Conservation (phyloP, 2,888 invertebrate genomes). For the Diaperis boleti region DNA sequence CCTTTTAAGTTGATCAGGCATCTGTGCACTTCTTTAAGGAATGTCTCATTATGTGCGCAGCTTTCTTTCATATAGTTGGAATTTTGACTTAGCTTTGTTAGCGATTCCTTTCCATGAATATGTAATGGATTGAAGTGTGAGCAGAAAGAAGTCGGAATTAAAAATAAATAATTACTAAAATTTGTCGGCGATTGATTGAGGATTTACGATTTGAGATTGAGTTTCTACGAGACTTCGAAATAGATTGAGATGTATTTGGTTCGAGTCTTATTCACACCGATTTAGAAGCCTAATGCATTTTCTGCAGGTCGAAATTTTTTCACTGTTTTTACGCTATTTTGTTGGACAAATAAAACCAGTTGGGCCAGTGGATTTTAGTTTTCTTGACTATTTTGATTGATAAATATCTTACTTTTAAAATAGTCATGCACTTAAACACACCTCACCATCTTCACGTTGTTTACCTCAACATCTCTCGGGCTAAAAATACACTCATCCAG, state of each 20-base stretch:
- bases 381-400: too few species aligned
- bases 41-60: slow-evolving; percentile 33
- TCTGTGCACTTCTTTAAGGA: slow-evolving; percentile 42
- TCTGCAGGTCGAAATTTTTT: too few species aligned
- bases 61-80: slow-evolving; percentile 17
- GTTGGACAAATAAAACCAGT: too few species aligned
- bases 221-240: background rate
- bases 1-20: slow-evolving; percentile 51
- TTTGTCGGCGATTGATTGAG: background rate
- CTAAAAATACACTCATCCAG: background rate
- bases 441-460: background rate
- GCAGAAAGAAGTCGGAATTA: too few species aligned
- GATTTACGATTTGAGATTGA: background rate
- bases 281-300: background rate
- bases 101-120: background rate
- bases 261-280: background rate
- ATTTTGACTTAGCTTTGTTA: background rate
- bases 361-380: too few species aligned
- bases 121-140: background rate
- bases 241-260: background rate
- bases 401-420: too few species aligned
- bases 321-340: too few species aligned
- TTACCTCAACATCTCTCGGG: background rate
- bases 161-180: too few species aligned
- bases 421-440: too few species aligned